Evolutionary conservation across 1,140 invertebrate genomes (phyloP), one percentile per base, ranked within the genome.

Genomic region (Pantala flavescens): DNA sequence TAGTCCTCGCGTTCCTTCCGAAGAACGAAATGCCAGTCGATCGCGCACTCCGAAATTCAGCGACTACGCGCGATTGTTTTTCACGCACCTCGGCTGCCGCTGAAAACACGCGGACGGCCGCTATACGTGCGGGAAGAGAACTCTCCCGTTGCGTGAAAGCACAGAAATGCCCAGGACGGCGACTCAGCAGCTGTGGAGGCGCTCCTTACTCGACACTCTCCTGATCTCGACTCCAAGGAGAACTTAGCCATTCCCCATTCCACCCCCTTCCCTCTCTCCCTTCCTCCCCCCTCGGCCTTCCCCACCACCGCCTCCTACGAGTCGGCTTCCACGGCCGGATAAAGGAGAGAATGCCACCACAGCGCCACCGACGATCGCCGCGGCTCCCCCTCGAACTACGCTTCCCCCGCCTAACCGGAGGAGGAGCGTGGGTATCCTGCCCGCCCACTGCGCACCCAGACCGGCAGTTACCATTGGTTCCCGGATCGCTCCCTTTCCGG

Each of bases 181-280:
- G 49, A 63, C 49, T 63, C 49, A 63, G 49, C 49, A 21, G 49
- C 49, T 16, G n/a, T 21, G 49, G 49, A 63, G 16, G n/a, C 49
- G 49, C 49, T 63, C 49, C 49, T 63, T 19, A 16, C 49, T 63
- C 49, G 49, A 21, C 49, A 63, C 49, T 63, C 49, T 63, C 49
- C 49, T 19, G 49, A 63, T 63, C 49, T 63, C 49, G 49, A 63
- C 49, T 63, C 49, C 49, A 63, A 63, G 49, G 49, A 63, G 49
- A 63, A 63, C 49, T 21, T 16, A 63, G 49, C 49, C 49, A 21
- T 63, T 16, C 28, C 49, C 49, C 49, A 63, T 63, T 63, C 49
- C 49, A 21, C 49, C 49, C 28, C 49, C 49, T 63, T 21, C 49
- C 49, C 49, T 63, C 49, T 21, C 49, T 63, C 43, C 10, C 49